Percentiles rank a stretch among this genome's conserved stretches.
phyloP scores from a whole-genome alignment of 2,113 vertebrate genomes.

The Empidonax traillii region DNA sequence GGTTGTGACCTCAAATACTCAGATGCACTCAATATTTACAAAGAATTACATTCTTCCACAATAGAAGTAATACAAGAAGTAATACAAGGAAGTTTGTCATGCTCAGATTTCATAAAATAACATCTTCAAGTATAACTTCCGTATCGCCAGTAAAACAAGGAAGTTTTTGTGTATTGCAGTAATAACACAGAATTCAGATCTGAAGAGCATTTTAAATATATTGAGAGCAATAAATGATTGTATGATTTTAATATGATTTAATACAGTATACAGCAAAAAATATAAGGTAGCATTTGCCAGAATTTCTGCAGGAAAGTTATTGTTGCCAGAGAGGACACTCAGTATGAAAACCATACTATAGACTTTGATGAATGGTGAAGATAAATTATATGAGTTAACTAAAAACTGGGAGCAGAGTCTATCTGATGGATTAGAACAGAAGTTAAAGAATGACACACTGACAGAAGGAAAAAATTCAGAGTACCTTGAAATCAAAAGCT shows the following conservation, averaged over 20 bases:
- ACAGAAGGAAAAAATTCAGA: background rate
- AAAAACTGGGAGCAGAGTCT: background rate
- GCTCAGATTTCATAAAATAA: slow-evolving; percentile 60
- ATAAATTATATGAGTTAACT: background rate
- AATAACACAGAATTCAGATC: background rate
- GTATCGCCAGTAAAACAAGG: slow-evolving; percentile 31
- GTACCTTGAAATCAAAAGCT: background rate
- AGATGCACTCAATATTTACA: slow-evolving; percentile 3
- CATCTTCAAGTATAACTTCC: slow-evolving; percentile 41
- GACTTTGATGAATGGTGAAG: background rate
- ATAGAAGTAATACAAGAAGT: slow-evolving; percentile 6
- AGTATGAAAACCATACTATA: background rate
- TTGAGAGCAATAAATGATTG: background rate
- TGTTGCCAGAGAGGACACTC: background rate
- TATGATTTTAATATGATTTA: background rate
- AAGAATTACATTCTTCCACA: slow-evolving; percentile 43
- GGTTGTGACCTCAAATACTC: background rate
- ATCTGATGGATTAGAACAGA: background rate
- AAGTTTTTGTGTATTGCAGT: slow-evolving; percentile 31
- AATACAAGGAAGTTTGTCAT: slow-evolving; percentile 65
- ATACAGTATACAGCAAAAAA: background rate
- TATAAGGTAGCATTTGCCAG: background rate
- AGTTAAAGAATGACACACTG: background rate
- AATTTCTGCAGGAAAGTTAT: background rate
- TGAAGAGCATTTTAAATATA: background rate